A percentile compares a stretch with the other conserved stretches of the same genome.
These are phyloP conservation scores for Apus apus DNA, from an alignment of 2,113 vertebrate genomes.

Conservation along the genomic window DNA sequence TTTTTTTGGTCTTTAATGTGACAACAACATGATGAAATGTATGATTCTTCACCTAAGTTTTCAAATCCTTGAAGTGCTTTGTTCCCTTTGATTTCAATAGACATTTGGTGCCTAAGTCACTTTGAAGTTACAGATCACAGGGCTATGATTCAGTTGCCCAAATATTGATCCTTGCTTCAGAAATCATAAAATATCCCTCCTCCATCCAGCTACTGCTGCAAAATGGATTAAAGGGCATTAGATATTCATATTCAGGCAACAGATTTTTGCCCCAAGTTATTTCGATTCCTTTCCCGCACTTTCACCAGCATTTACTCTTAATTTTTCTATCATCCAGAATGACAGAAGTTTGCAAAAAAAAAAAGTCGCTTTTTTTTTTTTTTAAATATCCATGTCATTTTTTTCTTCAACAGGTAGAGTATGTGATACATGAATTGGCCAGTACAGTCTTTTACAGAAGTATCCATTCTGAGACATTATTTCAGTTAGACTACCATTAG, in stretches of 20 bases:
- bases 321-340: background rate
- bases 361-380: too few relatives aligned
- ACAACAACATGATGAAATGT: background rate
- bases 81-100: background rate
- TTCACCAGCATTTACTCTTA: background rate
- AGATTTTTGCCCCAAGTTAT: background rate
- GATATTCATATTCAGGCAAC: background rate
- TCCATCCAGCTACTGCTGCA: background rate
- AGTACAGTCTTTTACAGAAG: fast-evolving
- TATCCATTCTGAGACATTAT: background rate
- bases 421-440: background rate
- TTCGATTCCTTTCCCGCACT: background rate
- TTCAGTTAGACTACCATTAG: background rate
- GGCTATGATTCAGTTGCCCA: background rate
- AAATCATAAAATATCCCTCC: background rate
- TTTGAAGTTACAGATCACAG: background rate
- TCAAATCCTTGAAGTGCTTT: background rate
- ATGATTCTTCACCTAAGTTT: background rate
- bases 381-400: background rate
- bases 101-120: background rate
- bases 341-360: background rate
- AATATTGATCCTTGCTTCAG: background rate
- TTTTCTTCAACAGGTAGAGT: background rate
- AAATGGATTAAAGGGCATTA: background rate
- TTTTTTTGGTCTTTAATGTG: background rate